A percentile compares a stretch with the other conserved stretches of the same genome.
Evolutionary conservation across 2,113 vertebrate species (phyloP).

Genomic region (Myotis davidii): DNA sequence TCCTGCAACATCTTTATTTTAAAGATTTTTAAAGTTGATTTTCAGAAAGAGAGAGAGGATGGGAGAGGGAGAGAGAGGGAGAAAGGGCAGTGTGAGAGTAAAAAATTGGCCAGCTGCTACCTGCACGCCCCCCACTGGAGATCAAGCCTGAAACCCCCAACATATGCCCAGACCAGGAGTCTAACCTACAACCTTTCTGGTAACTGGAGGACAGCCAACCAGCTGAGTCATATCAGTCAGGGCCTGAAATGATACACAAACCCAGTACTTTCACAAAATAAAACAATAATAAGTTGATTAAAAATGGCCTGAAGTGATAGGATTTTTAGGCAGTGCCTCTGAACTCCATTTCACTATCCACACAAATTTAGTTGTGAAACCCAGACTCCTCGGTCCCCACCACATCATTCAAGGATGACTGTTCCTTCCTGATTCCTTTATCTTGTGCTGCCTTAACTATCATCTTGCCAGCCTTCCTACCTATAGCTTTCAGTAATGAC

Average conservation of each 20-base stretch:
- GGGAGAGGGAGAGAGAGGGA: neutral
- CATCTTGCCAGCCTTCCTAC: neutral
- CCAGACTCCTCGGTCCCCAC: neutral
- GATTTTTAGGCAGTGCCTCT: neutral
- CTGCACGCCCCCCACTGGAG: neutral
- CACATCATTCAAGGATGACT: neutral
- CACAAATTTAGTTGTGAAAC: neutral
- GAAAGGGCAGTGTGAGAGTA: neutral
- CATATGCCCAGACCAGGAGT: neutral
- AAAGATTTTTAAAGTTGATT: neutral
- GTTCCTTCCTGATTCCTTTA: neutral
- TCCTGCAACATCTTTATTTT: neutral
- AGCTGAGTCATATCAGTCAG: neutral
- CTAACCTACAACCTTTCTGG: too few relatives aligned
- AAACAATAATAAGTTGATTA: neutral
- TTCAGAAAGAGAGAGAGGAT: neutral
- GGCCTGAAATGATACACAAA: neutral
- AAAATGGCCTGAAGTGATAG: neutral
- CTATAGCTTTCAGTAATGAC: neutral
- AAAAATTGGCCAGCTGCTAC: neutral
- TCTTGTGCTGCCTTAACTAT: neutral
- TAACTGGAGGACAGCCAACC: neutral
- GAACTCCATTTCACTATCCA: neutral
- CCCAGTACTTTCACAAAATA: neutral
- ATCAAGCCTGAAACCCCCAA: neutral